Evolutionary conservation across 2,888 invertebrate genomes (phyloP), one percentile per base, ranked within the genome.

Genomic region (Phrixothrix hirtus): DNA sequence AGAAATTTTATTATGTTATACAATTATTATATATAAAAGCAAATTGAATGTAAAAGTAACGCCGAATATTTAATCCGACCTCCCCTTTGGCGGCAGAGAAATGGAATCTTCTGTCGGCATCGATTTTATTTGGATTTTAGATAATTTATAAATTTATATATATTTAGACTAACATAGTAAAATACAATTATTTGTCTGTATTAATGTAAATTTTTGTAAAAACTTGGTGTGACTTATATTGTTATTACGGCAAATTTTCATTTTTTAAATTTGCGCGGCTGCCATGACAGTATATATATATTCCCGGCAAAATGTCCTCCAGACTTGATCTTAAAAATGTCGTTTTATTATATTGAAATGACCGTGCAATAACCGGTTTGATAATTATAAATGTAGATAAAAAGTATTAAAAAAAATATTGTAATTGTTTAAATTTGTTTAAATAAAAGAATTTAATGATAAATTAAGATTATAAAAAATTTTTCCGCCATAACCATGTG

Each of bases 221-320:
- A n/a, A n/a, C n/a, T n/a, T n/a, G n/a, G n/a, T n/a, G n/a, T n/a
- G n/a, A n/a, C n/a, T n/a, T n/a, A n/a, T n/a, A n/a, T n/a, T n/a
- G n/a, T n/a, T n/a, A 11, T 5, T 21, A 5, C 9, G 27, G 15
- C 14, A 29, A 15, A 11, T 11, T 6, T 56, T 7, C 4, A 7
- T 21, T 21, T 65, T 68, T 66, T 59, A 60, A 67, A 67, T 66
- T 64, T 60, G 57, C 59, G 62, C 58, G 66, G 65, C 65, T 65
- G 70, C 71, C 71, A 71, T 71, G 70, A 71, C 68, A 67, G 64
- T 66, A 62, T 58, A 57, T 57, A 51, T 54, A 54, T 37, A 37
- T 68, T 65, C 68, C 71, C 71, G 71, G 71, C 62, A 68, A 71
- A 71, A 60, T 43, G 36, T 29, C 14, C 30, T 31, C 11, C 25